Conservation (phyloP, 2,888 invertebrate species). For the Agrotis ipsilon region DNA sequence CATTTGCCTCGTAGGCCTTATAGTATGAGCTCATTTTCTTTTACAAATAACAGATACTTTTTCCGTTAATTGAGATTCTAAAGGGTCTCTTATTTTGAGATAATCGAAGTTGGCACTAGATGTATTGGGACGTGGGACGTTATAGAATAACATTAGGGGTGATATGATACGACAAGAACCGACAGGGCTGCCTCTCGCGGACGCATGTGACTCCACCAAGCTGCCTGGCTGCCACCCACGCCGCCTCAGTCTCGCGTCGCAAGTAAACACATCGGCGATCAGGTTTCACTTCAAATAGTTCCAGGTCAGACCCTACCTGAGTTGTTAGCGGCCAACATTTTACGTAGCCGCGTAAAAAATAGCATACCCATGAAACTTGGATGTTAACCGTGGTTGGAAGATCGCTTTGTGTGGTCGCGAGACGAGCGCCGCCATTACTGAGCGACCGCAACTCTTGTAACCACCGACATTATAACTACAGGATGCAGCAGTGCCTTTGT, state of each 20-base stretch:
- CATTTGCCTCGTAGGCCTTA: too few relatives aligned
- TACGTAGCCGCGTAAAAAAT: slow-evolving; percentile 39
- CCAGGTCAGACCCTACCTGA: slow-evolving; percentile 39
- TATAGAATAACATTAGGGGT: not conserved
- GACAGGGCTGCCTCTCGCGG: not conserved
- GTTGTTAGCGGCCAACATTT: slow-evolving; percentile 31
- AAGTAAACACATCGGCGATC: slow-evolving; percentile 31
- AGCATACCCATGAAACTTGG: slow-evolving; percentile 11
- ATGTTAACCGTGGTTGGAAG: slow-evolving; percentile 8
- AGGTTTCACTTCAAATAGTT: slow-evolving; percentile 38
- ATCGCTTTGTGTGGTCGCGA: slow-evolving; percentile 48
- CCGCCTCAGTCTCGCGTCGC: slow-evolving; percentile 4
- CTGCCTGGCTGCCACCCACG: slow-evolving; percentile 27
- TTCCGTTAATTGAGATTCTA: not conserved
- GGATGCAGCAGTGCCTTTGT: slow-evolving; percentile 15
- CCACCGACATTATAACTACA: not conserved
- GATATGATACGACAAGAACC: not conserved
- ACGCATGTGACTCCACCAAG: not conserved
- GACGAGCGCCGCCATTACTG: slow-evolving; percentile 23
- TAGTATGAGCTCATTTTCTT: not conserved
- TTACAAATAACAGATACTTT: not conserved
- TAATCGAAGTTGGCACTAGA: not conserved
- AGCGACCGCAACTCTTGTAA: slow-evolving; percentile 30
- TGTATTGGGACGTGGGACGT: not conserved
- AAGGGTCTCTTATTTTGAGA: not conserved